phyloP scores from a whole-genome alignment of 2,888 invertebrate species.

The Molorchus minor region DNA sequence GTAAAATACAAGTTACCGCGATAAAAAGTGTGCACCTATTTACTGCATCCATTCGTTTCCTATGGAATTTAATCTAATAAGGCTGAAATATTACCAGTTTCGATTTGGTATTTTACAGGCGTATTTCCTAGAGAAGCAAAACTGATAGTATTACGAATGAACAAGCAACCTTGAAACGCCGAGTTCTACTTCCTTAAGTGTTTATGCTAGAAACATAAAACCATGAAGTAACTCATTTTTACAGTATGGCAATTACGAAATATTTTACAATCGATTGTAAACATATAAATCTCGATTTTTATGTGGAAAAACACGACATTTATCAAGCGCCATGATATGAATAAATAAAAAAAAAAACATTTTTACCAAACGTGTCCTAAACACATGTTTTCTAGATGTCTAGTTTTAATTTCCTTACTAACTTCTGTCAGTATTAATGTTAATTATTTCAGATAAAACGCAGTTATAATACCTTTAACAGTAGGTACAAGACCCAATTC shows the following conservation, averaged over 20 bases:
- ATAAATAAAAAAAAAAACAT: neutral
- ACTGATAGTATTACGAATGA: slow-evolving; percentile 12
- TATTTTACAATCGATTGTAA: slow-evolving; percentile 17
- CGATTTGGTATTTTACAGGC: neutral
- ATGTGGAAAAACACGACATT: neutral
- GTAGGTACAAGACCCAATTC: no score
- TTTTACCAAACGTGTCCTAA: no score
- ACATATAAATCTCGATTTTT: slow-evolving; percentile 15
- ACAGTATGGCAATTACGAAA: slow-evolving; percentile 14
- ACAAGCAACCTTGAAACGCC: slow-evolving; percentile 12
- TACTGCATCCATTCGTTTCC: no score
- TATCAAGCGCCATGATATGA: slow-evolving; percentile 9
- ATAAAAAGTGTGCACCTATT: no score
- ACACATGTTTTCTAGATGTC: no score
- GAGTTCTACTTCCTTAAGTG: slow-evolving; percentile 21
- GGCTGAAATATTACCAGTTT: neutral
- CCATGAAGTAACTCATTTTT: slow-evolving; percentile 21
- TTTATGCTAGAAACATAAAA: slow-evolving; percentile 21
- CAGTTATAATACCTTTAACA: no score
- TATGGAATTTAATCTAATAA: neutral
- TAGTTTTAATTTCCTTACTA: no score
- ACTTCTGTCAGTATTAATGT: no score
- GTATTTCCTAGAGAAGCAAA: slow-evolving; percentile 8
- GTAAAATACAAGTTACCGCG: no score
- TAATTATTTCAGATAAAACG: no score